Evolutionary conservation across 2,113 vertebrate species (phyloP), one percentile per base, ranked within the genome.

Genomic region (Narcine bancroftii): DNA sequence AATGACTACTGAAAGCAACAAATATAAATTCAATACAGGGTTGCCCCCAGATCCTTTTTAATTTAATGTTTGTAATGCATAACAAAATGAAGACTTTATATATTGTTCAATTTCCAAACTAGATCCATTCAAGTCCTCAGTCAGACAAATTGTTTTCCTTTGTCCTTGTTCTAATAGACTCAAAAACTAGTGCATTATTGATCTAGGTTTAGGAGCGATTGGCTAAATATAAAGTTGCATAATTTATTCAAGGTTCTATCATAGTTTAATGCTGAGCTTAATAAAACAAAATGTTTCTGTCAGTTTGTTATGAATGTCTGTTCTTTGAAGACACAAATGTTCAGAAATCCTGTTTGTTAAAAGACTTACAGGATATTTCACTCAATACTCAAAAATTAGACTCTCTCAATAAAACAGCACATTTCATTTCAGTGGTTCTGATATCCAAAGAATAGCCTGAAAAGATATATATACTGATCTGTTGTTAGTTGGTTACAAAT

Each of bases 1-100:
- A 91, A 91, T 47, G 65, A 24, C 29, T 69, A 66, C 24, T 45
- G 5, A 91, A 91, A 91, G 89, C 42, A 69, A 91, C 65, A 91
- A 91, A 69, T 91, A 42, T 69, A 91, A 91, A 91, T 91, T 91
- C 89, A 91, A 91, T 91, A 91, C 39, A 91, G 60, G 39, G 89
- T 71, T 91, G 63, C 87, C 87, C 75, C 36, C 87, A 69, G 29
- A 69, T 91, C 87, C 87, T 91, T 47, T 91, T 69, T 63, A 91
- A 69, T 91, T 69, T 45, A 45, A 45, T 47, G 39, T 91, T 71
- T 91, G 39, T 66, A 39, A 15, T 65, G 85, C 71, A 9, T 47
- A 47, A 91, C 65, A 71, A 91, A 91, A 66, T 69, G 21, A 91
- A 69, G 71, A 26, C 47, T 53, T 26, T 53, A 53, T 83, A 39